Percentiles rank a stretch among this genome's conserved stretches.
Evolutionary conservation across 2,113 vertebrate genomes (phyloP).

Genomic region (Recurvirostra avosetta): DNA sequence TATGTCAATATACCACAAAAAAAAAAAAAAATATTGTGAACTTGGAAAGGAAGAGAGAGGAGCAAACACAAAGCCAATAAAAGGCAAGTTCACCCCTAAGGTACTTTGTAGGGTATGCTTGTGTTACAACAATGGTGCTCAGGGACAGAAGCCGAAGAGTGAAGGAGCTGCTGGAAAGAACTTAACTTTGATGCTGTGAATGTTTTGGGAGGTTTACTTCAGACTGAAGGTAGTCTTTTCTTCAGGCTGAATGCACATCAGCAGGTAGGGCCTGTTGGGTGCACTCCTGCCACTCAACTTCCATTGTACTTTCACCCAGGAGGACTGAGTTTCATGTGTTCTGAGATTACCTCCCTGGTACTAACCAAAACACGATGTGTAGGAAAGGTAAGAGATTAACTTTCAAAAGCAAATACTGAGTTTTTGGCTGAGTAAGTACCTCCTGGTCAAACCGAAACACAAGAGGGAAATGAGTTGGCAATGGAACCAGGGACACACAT

Average conservation of each 20-base stretch:
- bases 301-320: neutral
- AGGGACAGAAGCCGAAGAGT: neutral
- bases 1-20: neutral
- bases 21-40: neutral
- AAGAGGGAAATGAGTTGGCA: neutral
- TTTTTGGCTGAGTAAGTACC: neutral
- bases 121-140: neutral
- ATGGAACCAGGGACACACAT: neutral
- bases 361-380: neutral
- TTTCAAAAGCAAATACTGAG: neutral
- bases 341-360: neutral
- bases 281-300: neutral
- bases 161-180: neutral
- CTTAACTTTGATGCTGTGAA: neutral
- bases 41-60: neutral
- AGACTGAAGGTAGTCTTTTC: neutral
- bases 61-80: neutral
- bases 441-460: neutral
- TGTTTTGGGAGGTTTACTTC: neutral
- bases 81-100: neutral
- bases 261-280: neutral
- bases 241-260: neutral
- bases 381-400: neutral
- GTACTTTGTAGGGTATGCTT: neutral
- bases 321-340: neutral